Base-by-base conservation (phyloP, 2,888 invertebrate genomes). In the Hofmannophila pseudospretella region DNA sequence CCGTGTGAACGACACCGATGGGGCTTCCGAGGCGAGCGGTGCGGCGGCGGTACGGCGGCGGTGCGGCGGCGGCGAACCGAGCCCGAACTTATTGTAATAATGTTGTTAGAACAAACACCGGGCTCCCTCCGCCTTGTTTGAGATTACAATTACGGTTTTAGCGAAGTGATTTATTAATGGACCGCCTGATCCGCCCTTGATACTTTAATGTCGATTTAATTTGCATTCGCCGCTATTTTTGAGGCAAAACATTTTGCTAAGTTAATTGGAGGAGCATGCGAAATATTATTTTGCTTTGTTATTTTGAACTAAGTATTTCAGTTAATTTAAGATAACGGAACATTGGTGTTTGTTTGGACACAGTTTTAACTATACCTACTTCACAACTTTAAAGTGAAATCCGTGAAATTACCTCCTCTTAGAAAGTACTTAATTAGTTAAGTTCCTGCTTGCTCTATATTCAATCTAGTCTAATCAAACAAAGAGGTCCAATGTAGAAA, bases 61-160 rank as follows among this genome's bases (percentile, higher is more conserved):
- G 56, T 44, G 41, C 41, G 38, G 45, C 29, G 58, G 73, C 67
- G 71, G 66, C 61, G 73, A 68, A 67, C 71, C 75, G 66, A 67
- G 51, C 68, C 78, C 74, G 58, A 85, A 82, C 81, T 85, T 85
- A 84, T 85, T 86, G 81, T 85, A 85, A 85, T 82, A 85, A 85
- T 86, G 85, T 86, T 86, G 79, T 84, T 78, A 82, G 76, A 82
- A 73, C 78, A 86, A 86, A 85, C 86, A 85, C 68, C 61, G 68
- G 61, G 58, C 72, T 58, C 80, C 76, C 78, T 72, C 69, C 65
- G 67, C 75, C 77, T 76, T 85, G 84, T 84, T 85, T 85, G 85
- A 84, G 84, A 84, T 85, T 84, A 84, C 85, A 85, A 85, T 86
- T 86, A 86, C 85, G 84, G 86, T 78, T 85, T 85, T 84, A 84